Conservation (phyloP, 2,113 vertebrate genomes). For the Marmota flaviventris region DNA sequence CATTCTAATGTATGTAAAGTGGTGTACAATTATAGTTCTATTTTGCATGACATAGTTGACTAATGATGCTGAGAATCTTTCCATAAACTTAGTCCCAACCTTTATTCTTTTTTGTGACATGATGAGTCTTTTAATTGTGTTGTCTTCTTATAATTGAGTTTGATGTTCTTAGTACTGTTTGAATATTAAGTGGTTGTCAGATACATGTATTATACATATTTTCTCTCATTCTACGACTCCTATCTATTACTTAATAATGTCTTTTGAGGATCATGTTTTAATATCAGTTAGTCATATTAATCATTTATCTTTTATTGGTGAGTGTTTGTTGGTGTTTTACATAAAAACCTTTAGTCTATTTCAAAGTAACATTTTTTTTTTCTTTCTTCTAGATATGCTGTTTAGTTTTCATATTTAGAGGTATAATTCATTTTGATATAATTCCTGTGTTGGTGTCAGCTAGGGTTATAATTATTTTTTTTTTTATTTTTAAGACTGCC, state of each 20-base stretch:
- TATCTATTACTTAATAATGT: neutral
- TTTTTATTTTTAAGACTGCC: neutral
- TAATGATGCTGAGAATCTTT: neutral
- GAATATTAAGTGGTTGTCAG: neutral
- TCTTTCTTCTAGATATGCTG: neutral
- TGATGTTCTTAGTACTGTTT: neutral
- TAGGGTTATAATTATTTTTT: neutral
- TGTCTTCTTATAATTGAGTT: neutral
- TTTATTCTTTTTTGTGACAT: neutral
- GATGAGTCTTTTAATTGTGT: neutral
- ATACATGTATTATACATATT: neutral
- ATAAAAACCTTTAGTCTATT: neutral
- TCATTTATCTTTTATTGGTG: neutral
- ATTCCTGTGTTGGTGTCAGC: neutral
- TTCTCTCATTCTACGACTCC: neutral
- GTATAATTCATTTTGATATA: neutral
- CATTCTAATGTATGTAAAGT: neutral
- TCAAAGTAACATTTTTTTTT: neutral
- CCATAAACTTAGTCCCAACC: neutral
- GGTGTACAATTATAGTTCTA: neutral
- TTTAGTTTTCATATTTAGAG: neutral
- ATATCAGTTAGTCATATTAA: neutral
- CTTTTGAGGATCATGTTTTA: neutral
- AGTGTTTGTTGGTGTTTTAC: neutral
- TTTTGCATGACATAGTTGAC: neutral